A percentile compares a stretch with the other conserved stretches of the same genome.
These are phyloP conservation scores for Hypomesus transpacificus DNA, from an alignment of 2,113 vertebrate genomes.

Conservation along the genomic window DNA sequence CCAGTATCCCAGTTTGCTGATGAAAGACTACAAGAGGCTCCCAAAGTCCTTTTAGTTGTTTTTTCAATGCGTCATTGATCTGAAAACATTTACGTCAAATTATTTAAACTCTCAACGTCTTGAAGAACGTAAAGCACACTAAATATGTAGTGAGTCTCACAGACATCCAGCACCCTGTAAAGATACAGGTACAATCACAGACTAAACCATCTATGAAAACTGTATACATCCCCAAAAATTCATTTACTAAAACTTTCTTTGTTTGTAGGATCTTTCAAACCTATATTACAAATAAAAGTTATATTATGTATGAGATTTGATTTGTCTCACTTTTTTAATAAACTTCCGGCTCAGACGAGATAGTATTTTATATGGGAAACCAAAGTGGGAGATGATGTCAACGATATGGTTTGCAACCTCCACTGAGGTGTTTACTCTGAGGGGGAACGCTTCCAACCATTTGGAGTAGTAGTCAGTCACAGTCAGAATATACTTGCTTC, in stretches of 20 bases:
- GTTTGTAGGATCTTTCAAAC: too few species aligned
- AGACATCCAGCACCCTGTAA: too few species aligned
- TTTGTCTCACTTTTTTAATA: slow-evolving; percentile 19
- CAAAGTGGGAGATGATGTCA: slow-evolving; percentile 60
- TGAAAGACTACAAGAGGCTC: slow-evolving; percentile 52
- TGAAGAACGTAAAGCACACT: too few species aligned
- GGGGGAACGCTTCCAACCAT: slow-evolving; percentile 66
- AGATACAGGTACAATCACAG: too few species aligned
- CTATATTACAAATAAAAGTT: too few species aligned
- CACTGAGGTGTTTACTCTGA: slow-evolving; percentile 48
- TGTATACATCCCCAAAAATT: too few species aligned
- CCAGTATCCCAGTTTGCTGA: slow-evolving; percentile 55
- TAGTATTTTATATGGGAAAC: slow-evolving; percentile 63
- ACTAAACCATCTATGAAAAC: too few species aligned
- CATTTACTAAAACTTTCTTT: too few species aligned
- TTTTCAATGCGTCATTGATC: slow-evolving; percentile 64
- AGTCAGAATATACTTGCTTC: slow-evolving; percentile 59
- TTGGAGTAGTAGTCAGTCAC: slow-evolving; percentile 63
- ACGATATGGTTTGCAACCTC: slow-evolving; percentile 43
- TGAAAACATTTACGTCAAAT: background rate
- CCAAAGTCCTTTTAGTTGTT: slow-evolving; percentile 40
- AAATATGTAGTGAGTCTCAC: too few species aligned
- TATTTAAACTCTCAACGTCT: too few species aligned
- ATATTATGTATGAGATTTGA: background rate
- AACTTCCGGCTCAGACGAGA: slow-evolving; percentile 47